Evolutionary conservation across 1,140 invertebrate species (phyloP).

Genomic region (Cataglyphis hispanica): DNA sequence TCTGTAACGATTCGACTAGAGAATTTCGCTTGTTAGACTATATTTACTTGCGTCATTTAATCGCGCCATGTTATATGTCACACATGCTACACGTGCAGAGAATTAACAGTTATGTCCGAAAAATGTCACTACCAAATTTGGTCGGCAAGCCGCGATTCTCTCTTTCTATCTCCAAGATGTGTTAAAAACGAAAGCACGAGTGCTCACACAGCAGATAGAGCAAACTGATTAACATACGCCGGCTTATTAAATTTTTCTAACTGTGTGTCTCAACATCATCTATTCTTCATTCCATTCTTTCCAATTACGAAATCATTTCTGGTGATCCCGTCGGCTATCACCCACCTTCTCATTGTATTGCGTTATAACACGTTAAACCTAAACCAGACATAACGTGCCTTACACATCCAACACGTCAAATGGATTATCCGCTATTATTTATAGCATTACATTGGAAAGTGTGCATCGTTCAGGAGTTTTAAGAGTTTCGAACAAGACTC

Average conservation of each 20-base stretch:
- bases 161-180: background rate
- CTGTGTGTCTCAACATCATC: conserved; percentile 18
- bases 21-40: conserved; percentile 21
- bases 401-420: background rate
- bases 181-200: background rate
- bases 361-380: background rate
- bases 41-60: conserved; percentile 2
- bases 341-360: conserved; percentile 6
- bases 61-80: background rate
- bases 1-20: background rate
- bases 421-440: conserved; percentile 28
- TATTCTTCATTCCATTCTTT: conserved; percentile 41
- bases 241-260: conserved; percentile 35
- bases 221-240: conserved; percentile 60
- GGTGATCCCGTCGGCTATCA: background rate
- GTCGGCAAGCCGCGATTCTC: background rate
- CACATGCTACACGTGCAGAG: background rate
- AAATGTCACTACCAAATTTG: conserved; percentile 66
- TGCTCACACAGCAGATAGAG: conserved; percentile 18
- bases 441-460: conserved; percentile 43
- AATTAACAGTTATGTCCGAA: conserved; percentile 47
- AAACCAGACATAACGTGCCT: background rate
- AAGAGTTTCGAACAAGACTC: conserved; percentile 30
- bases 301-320: conserved; percentile 56
- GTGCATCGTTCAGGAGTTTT: too few species aligned